Evolutionary conservation across 2,113 vertebrate species (phyloP).

Genomic region (Prolemur simus): DNA sequence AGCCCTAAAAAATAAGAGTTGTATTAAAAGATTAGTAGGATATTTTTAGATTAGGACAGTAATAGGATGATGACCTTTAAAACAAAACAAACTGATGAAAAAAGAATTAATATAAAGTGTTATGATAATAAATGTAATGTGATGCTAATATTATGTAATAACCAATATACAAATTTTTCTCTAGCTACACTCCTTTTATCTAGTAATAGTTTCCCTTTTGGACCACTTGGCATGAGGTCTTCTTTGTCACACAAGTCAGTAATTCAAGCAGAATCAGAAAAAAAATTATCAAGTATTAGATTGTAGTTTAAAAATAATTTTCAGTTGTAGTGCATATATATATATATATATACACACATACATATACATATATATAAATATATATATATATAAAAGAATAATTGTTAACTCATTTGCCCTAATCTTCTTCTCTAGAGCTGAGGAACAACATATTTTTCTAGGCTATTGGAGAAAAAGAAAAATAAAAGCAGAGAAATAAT

Average conservation of each 20-base stretch:
- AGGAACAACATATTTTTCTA: not conserved
- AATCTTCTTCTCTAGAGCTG: not conserved
- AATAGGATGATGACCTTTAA: not conserved
- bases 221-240: not conserved
- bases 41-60: not conserved
- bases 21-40: not conserved
- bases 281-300: not conserved
- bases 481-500: not conserved
- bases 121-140: not conserved
- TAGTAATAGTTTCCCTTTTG: not conserved
- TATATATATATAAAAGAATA: not conserved
- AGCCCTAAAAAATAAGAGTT: not conserved
- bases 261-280: not conserved
- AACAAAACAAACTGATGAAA: not conserved
- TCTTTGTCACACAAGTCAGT: not conserved
- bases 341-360: no score
- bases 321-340: not conserved
- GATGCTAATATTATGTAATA: not conserved
- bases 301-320: not conserved
- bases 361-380: no score
- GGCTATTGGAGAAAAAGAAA: not conserved
- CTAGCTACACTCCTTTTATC: not conserved
- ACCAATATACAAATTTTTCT: not conserved
- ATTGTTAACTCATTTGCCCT: not conserved
- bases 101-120: not conserved